Evolutionary conservation across 2,113 vertebrate genomes (phyloP).

Genomic region (Lota lota): DNA sequence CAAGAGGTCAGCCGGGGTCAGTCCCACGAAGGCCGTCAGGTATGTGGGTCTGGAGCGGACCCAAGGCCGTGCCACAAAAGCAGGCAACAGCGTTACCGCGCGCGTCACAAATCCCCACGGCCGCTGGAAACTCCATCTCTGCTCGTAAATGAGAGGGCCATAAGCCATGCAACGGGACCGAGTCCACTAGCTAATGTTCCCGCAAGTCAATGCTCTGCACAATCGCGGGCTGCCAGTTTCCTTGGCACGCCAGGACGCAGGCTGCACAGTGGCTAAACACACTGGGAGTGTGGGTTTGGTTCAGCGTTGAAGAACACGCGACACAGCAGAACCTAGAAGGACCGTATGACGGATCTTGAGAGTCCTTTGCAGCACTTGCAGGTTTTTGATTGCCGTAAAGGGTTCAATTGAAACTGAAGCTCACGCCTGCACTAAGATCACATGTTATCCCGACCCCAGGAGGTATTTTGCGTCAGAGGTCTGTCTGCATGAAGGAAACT

Average conservation of each 20-base stretch:
- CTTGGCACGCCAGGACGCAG: slow-evolving; percentile 2
- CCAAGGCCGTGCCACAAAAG: slow-evolving; percentile 37
- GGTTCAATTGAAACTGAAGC: no score
- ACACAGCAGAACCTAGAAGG: no score
- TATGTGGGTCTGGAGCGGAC: slow-evolving; percentile 51
- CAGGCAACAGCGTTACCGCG: slow-evolving; percentile 41
- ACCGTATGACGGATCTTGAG: no score
- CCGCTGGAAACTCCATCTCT: slow-evolving; percentile 56
- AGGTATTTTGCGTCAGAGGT: no score
- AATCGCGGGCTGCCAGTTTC: slow-evolving; percentile 3
- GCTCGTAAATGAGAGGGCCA: slow-evolving; percentile 50
- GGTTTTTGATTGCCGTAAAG: no score
- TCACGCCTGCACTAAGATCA: no score
- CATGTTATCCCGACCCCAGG: no score
- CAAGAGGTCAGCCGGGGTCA: slow-evolving; percentile 33
- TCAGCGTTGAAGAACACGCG: no score
- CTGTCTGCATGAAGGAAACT: no score
- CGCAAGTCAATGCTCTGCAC: slow-evolving; percentile 7
- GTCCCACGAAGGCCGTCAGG: slow-evolving; percentile 42
- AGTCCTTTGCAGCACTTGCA: no score
- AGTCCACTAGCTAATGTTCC: slow-evolving; percentile 23
- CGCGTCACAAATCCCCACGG: slow-evolving; percentile 13
- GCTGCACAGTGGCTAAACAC: not conserved
- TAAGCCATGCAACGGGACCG: slow-evolving; percentile 42
- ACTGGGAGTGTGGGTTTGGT: no score